phyloP scores from a whole-genome alignment of 2,888 invertebrate species.

The Pandemis heparana region DNA sequence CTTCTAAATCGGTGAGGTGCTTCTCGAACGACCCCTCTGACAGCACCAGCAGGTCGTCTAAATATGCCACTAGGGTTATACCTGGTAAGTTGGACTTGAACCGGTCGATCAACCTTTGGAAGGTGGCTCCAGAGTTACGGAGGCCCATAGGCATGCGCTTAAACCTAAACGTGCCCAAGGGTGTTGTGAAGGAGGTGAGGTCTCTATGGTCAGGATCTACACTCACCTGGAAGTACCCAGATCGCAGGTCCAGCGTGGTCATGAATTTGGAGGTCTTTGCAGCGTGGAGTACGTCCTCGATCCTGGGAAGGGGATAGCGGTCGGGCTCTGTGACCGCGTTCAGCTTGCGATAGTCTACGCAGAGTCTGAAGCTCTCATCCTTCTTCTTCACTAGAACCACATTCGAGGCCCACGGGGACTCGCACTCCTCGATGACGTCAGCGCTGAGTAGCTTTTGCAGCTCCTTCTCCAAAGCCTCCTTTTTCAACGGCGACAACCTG shows the following conservation, averaged over 20 bases:
- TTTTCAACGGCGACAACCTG: background rate
- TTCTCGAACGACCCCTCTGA: conserved; percentile 47
- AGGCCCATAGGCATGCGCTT: conserved; percentile 46
- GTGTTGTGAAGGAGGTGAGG: background rate
- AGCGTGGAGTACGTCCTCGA: conserved; percentile 22
- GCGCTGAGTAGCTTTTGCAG: background rate
- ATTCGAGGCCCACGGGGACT: conserved; percentile 17
- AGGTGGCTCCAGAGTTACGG: conserved; percentile 44
- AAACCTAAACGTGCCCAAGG: conserved; percentile 46
- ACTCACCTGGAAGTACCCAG: conserved; percentile 48
- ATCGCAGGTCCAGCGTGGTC: conserved; percentile 47
- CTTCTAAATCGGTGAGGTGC: conserved; percentile 52
- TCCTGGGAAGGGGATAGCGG: background rate
- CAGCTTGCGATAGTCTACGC: conserved; percentile 17
- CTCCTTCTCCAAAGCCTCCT: conserved; percentile 8
- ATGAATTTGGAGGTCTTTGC: conserved; percentile 48
- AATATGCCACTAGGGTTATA: conserved; percentile 48
- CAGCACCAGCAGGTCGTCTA: conserved; percentile 48
- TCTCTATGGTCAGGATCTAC: background rate
- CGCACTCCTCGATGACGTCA: conserved; percentile 24
- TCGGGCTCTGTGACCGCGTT: conserved; percentile 14
- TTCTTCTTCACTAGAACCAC: conserved; percentile 15
- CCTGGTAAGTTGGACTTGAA: conserved; percentile 45
- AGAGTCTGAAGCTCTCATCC: conserved; percentile 9
- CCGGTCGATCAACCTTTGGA: conserved; percentile 49